Conservation (phyloP, 2,797 vertebrate genomes). For the Tiaroga cobitis region DNA sequence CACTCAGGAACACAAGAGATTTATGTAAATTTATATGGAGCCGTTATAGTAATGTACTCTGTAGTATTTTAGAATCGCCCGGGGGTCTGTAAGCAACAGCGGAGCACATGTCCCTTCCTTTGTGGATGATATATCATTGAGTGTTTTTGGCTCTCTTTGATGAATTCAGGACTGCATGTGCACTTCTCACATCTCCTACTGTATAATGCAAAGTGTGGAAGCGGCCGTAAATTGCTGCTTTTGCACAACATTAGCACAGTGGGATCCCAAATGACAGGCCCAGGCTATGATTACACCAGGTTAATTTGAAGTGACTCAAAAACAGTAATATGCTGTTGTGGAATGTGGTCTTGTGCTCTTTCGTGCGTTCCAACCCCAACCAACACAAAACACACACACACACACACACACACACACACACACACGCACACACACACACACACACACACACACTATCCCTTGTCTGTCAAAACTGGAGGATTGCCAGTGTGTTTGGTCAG, state of each 20-base stretch:
- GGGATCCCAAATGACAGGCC: conserved; percentile 36
- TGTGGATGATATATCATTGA: conserved; percentile 18
- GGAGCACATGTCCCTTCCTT: background rate
- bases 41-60: conserved; percentile 20
- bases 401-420: background rate
- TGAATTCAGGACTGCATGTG: conserved; percentile 28
- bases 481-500: conserved; percentile 74
- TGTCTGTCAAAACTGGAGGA: conserved; percentile 70
- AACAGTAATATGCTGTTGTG: conserved; percentile 28
- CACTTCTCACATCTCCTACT: conserved; percentile 30
- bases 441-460: conserved; percentile 44
- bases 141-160: conserved; percentile 32
- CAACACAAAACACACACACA: background rate
- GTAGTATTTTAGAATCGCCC: conserved; percentile 33
- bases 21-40: conserved; percentile 32
- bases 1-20: conserved; percentile 15
- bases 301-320: conserved; percentile 44
- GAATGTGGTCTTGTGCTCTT: conserved; percentile 24
- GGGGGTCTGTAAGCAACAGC: conserved; percentile 17
- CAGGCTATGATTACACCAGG: conserved; percentile 42
- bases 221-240: conserved; percentile 36
- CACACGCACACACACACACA: conserved; percentile 27
- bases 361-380: background rate
- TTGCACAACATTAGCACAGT: conserved; percentile 50
- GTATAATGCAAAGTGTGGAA: conserved; percentile 38